Evolutionary conservation across 2,113 vertebrate species (phyloP).

Genomic region (Thalassarche chlororhynchos): DNA sequence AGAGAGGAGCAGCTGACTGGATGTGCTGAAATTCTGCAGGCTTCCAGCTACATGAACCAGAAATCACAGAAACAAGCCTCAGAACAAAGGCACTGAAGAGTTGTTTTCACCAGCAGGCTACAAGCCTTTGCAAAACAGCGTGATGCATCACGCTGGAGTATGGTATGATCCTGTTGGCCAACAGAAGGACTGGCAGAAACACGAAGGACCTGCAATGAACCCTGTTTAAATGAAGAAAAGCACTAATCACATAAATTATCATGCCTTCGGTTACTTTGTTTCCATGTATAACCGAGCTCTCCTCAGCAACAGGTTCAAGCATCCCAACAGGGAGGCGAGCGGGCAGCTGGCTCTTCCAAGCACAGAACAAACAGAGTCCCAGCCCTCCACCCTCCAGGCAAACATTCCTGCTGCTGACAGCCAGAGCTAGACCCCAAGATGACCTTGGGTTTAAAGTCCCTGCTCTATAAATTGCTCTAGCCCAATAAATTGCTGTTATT

Average conservation of each 20-base stretch:
- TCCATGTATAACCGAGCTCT: rapidly evolving
- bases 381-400: neutral
- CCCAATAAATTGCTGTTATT: neutral
- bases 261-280: neutral
- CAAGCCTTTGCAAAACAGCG: neutral
- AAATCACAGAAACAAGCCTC: neutral
- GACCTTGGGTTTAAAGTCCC: neutral
- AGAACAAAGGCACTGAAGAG: neutral
- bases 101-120: neutral
- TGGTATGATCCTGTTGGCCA: rapidly evolving
- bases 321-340: neutral
- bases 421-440: rapidly evolving
- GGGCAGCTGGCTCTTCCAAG: neutral
- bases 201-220: neutral
- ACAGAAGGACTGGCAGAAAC: neutral
- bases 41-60: neutral
- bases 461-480: neutral
- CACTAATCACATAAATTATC: neutral
- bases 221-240: neutral
- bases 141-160: rapidly evolving
- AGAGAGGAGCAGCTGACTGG: neutral
- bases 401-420: neutral
- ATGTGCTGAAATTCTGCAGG: neutral
- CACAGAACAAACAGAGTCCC: neutral
- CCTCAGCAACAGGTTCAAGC: neutral